Base-by-base conservation (phyloP, 1,140 invertebrate species). In the Drosophila prosaltans region DNA sequence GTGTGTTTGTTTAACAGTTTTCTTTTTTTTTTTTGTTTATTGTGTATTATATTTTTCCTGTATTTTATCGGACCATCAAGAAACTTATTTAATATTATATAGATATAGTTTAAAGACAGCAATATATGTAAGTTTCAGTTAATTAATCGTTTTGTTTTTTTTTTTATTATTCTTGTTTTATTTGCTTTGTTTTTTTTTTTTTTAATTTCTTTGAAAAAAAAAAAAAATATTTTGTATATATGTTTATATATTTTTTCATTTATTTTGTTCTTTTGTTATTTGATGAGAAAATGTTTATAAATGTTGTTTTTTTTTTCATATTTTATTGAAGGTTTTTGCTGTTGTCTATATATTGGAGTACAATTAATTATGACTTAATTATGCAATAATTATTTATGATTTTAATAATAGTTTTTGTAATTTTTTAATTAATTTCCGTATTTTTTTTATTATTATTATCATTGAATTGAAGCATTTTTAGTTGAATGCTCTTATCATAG, bases 51-150 rank as follows among this genome's bases (percentile, higher is more conserved):
- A 55, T 48, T 66, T 77, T 70, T 63, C 74, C 74, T 76, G 74
- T 76, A 76, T 51, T 63, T 63, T 76, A 65, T 76, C 11, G 65
- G 74, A 70, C 74, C 64, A 61, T 70, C 55, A 58, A 76, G 39
- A 76, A 58, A 48, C 69, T 68, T 51, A 69, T 51, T 10, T 26
- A 59, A 59, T 59, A 30, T 57, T 57, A 57, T 32, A 32, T 30
- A 32, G 28, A 57, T 26, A 39, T 40, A 59, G 32, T 59, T 59
- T 24, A 21, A 36, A 59, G 32, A 58, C 55, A 58, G 36, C 55
- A 58, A 58, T 58, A 58, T 39, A 58, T 57, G 16, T 21, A 16
- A 48, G 43, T 48, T 16, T 30, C 28, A 30, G 45, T 24, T 48
- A 41, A 41, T 41, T n/a, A 3, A 8, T 48, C 36, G 28, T 30